Percentiles rank a stretch among this genome's conserved stretches.
Evolutionary conservation across 1,140 invertebrate species (phyloP).

Genomic region (Marisa cornuarietis): DNA sequence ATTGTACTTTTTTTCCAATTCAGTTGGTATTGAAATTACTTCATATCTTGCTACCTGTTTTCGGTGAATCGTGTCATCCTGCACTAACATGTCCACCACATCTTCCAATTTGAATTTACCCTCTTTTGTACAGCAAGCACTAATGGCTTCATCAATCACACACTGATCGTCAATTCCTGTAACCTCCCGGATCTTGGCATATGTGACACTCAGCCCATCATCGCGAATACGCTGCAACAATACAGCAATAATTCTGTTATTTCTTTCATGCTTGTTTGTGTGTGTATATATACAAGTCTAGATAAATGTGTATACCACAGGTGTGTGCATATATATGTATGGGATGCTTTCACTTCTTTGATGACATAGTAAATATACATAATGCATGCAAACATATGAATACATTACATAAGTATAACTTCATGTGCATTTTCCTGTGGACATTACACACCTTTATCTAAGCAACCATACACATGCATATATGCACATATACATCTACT

Average conservation of each 20-base stretch:
- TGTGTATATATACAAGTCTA: not conserved
- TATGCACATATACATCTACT: not conserved
- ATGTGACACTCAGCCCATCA: slow-evolving; percentile 19
- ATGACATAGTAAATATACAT: too few relatives aligned
- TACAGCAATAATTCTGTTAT: not conserved
- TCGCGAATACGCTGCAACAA: slow-evolving; percentile 36
- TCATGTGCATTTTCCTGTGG: too few relatives aligned
- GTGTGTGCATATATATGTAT: too few relatives aligned
- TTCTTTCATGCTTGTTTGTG: not conserved
- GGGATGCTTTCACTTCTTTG: too few relatives aligned
- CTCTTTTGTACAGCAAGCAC: slow-evolving; percentile 51
- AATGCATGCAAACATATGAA: too few relatives aligned
- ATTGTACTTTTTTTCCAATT: not conserved
- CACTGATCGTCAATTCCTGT: slow-evolving; percentile 56
- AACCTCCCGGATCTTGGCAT: slow-evolving; percentile 51
- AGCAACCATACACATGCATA: not conserved
- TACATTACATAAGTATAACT: too few relatives aligned
- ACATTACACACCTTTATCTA: not conserved
- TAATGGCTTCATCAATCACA: slow-evolving; percentile 56
- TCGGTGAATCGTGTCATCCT: slow-evolving; percentile 16
- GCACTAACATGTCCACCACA: slow-evolving; percentile 47
- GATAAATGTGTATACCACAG: too few relatives aligned
- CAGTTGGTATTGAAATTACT: not conserved
- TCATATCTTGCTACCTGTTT: slow-evolving; percentile 1
- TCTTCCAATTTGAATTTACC: slow-evolving; percentile 57